phyloP scores from a whole-genome alignment of 2,797 vertebrate species.

The Neosilurus hyrtlii region DNA sequence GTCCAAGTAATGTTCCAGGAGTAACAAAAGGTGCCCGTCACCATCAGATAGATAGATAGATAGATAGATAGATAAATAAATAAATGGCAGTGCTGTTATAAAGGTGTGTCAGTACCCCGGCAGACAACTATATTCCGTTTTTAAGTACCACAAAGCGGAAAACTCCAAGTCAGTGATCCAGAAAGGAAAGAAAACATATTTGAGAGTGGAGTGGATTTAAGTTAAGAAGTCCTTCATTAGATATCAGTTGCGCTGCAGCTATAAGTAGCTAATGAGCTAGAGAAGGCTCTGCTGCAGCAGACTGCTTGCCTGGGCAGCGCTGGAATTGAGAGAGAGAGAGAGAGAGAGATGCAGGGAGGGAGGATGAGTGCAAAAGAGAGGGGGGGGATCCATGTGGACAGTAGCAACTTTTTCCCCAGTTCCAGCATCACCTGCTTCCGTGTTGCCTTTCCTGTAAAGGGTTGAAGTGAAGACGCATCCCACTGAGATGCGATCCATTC shows the following conservation, averaged over 20 bases:
- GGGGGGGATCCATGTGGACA: constrained; percentile 71
- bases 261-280: constrained; percentile 74
- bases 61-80: constrained; percentile 20
- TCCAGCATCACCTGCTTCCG: constrained; percentile 62
- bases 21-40: constrained; percentile 11
- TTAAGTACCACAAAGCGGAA: constrained; percentile 55
- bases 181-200: neutral
- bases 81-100: constrained; percentile 6
- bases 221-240: constrained; percentile 71
- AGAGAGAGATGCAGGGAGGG: constrained; percentile 32
- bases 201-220: constrained; percentile 64
- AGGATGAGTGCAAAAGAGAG: neutral
- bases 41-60: no score
- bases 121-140: constrained; percentile 64
- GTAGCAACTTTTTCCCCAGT: constrained; percentile 67
- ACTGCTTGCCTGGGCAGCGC: constrained; percentile 72
- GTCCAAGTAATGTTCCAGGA: constrained; percentile 37
- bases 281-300: constrained; percentile 70
- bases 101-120: constrained; percentile 60
- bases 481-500: constrained; percentile 67
- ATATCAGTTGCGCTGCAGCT: constrained; percentile 70
- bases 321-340: constrained; percentile 62
- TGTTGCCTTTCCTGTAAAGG: constrained; percentile 48
- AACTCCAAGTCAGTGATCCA: constrained; percentile 14
- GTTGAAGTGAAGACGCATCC: constrained; percentile 7